These are phyloP conservation scores for Macaria notata DNA, from an alignment of 2,888 invertebrate species.

Conservation along the genomic window DNA sequence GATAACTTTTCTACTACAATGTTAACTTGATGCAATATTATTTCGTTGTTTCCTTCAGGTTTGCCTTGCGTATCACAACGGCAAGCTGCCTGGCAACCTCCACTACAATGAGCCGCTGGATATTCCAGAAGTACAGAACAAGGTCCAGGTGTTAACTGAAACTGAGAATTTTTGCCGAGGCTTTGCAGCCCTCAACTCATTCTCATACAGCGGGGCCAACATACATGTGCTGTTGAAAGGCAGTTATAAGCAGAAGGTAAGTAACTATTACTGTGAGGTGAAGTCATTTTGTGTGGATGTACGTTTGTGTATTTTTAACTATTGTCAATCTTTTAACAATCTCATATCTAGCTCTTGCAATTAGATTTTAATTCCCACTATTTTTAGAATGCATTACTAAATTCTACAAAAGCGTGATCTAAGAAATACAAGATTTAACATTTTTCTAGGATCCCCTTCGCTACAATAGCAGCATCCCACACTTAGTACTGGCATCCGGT, in stretches of 20 bases:
- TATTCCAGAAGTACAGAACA: slow-evolving; percentile 41
- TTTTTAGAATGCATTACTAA: no score
- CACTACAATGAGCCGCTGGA: slow-evolving; percentile 45
- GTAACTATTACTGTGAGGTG: not conserved
- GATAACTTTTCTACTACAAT: not conserved
- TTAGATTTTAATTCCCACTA: no score
- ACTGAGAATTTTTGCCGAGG: slow-evolving; percentile 40
- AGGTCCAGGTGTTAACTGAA: slow-evolving; percentile 43
- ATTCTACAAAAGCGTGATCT: not conserved
- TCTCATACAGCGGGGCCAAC: slow-evolving; percentile 46
- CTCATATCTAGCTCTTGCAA: no score
- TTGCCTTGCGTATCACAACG: slow-evolving; percentile 47
- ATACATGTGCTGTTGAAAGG: slow-evolving; percentile 49
- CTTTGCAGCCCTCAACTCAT: slow-evolving; percentile 45
- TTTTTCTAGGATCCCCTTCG: slow-evolving; percentile 40
- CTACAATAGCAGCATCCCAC: slow-evolving; percentile 56
- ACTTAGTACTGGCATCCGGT: slow-evolving; percentile 79
- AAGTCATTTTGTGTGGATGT: no score
- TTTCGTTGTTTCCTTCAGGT: slow-evolving; percentile 33
- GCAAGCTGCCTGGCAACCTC: slow-evolving; percentile 48
- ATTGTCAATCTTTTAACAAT: no score
- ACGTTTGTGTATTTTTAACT: no score
- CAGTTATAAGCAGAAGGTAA: slow-evolving; percentile 47
- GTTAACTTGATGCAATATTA: not conserved
- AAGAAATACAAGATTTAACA: not conserved